Evolutionary conservation across 2,888 invertebrate genomes (phyloP), one percentile per base, ranked within the genome.

Genomic region (Thecocarcelia acutangulata): DNA sequence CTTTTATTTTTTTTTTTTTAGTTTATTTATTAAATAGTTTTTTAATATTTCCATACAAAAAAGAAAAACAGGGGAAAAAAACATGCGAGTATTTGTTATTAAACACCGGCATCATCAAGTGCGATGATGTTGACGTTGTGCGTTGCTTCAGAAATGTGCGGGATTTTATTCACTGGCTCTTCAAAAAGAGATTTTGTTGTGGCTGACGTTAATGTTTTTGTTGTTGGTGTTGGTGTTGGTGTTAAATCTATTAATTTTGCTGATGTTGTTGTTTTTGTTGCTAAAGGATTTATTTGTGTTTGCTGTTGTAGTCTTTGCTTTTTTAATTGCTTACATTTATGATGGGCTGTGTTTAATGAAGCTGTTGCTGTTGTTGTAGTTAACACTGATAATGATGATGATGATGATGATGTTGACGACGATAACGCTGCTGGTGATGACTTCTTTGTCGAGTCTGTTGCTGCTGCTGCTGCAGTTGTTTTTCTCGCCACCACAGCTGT

Each of bases 261-360:
- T 21, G 44, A 17, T 44, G 37, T 61, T 54, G 44, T 54, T 21
- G 21, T 37, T 73, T 24, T 40, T 33, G 63, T 46, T 74, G 24
- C 33, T 33, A 33, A 33, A 50, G 46, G 42, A 64, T n/a, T 48
- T 61, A 12, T 56, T 56, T 59, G 37, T 52, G 6, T 58, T 59
- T 68, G 54, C 40, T 52, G 54, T 44, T 59, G 52, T 28, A 33
- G 50, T 37, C 50, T 28, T 44, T 73, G 58, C 21, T 58, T 2
- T 24, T 33, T 74, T 69, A 74, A 58, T 70, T 74, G 78, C 77
- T 78, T 82, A 59, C 64, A 69, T 33, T 74, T 69, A 42, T 58
- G 69, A 37, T 9, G 59, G 24, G 58, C 54, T 69, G 61, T 11
- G 40, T 61, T 48, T 28, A 56, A 63, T 61, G 40, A 54, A 33